phyloP scores from a whole-genome alignment of 2,113 vertebrate genomes.

The Macquaria ambigua region DNA sequence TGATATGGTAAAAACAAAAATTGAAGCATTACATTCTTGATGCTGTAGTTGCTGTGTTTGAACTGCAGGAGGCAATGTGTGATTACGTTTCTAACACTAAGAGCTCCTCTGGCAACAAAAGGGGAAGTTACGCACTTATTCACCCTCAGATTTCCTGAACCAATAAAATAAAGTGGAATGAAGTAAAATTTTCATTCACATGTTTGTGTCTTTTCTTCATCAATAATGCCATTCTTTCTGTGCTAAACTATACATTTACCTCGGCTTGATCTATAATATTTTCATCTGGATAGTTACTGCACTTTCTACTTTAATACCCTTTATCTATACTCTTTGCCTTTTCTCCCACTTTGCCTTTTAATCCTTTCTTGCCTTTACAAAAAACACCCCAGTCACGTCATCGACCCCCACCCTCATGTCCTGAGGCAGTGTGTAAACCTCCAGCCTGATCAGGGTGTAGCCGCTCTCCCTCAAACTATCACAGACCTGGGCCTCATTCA shows the following conservation, averaged over 20 bases:
- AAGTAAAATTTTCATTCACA: neutral
- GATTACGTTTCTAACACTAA: slow-evolving; percentile 23
- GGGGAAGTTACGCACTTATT: neutral
- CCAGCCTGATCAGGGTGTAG: slow-evolving; percentile 86
- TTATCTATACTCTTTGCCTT: slow-evolving; percentile 18
- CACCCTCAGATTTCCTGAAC: neutral
- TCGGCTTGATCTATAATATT: neutral
- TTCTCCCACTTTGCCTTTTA: slow-evolving; percentile 23
- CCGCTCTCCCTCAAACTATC: slow-evolving; percentile 82
- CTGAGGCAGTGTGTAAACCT: slow-evolving; percentile 88
- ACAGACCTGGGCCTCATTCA: slow-evolving; percentile 87
- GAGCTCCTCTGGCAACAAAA: neutral
- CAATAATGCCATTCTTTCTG: neutral
- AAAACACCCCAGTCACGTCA: slow-evolving; percentile 92
- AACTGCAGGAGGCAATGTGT: slow-evolving; percentile 55
- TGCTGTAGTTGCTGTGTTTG: slow-evolving; percentile 37
- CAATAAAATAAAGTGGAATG: neutral
- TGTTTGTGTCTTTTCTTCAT: slow-evolving; percentile 3
- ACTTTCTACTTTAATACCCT: neutral
- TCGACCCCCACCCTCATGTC: slow-evolving; percentile 91
- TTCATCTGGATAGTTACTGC: neutral
- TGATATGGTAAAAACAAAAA: no score
- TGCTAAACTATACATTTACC: neutral
- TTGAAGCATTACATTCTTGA: no score
- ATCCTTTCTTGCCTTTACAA: slow-evolving; percentile 89